Conservation (phyloP, 1,140 invertebrate genomes). For the Drosophila ironensis region DNA sequence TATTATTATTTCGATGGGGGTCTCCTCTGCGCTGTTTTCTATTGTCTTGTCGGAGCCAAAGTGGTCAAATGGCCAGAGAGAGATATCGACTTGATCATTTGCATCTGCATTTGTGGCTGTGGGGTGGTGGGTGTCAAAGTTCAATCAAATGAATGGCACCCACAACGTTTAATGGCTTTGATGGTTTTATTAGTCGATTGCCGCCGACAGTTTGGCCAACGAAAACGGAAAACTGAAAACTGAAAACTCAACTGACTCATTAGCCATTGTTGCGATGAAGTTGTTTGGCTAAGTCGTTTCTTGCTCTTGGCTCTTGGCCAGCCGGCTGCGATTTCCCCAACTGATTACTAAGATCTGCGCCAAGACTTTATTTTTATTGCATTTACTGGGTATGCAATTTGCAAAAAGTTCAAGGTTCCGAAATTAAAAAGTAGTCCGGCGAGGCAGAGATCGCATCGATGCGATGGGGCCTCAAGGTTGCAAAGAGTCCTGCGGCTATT, state of each 20-base stretch:
- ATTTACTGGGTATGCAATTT: slow-evolving; percentile 65
- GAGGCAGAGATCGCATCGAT: slow-evolving; percentile 26
- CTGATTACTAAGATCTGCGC: slow-evolving; percentile 69
- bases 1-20: slow-evolving; percentile 59
- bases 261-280: slow-evolving; percentile 77
- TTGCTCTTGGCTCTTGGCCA: slow-evolving; percentile 27
- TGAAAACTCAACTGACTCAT: slow-evolving; percentile 60
- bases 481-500: slow-evolving; percentile 24
- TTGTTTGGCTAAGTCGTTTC: slow-evolving; percentile 45
- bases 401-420: slow-evolving; percentile 72
- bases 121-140: slow-evolving; percentile 60
- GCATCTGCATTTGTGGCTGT: slow-evolving; percentile 33
- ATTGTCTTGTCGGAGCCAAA: slow-evolving; percentile 13
- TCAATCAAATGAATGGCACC: slow-evolving; percentile 77
- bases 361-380: slow-evolving; percentile 60
- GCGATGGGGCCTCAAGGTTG: slow-evolving; percentile 37
- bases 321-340: slow-evolving; percentile 53
- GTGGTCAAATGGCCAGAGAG: slow-evolving; percentile 32
- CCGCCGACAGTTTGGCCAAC: slow-evolving; percentile 60
- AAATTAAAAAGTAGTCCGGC: slow-evolving; percentile 75
- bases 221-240: slow-evolving; percentile 11
- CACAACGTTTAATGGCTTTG: slow-evolving; percentile 77
- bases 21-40: slow-evolving; percentile 40
- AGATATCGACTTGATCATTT: slow-evolving; percentile 35
- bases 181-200: slow-evolving; percentile 75